Conservation (phyloP, 2,888 invertebrate species). For the Leptinotarsa juncta region DNA sequence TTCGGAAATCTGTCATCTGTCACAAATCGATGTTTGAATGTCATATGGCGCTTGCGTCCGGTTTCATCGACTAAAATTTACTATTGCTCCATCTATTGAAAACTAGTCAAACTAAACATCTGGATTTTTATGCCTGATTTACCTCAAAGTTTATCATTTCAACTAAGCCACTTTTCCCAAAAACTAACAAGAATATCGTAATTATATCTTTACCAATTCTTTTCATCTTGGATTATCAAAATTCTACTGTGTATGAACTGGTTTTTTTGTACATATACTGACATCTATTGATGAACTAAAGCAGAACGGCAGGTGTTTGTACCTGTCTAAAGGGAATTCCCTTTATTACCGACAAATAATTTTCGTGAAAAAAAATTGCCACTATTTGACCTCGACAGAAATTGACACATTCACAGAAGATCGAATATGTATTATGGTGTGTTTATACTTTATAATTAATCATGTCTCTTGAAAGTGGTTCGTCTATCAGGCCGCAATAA, state of each 20-base stretch:
- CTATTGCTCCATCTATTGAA: not conserved
- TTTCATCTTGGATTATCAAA: not conserved
- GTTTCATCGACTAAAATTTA: not conserved
- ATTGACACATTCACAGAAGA: constrained; percentile 25
- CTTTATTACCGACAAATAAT: constrained; percentile 13
- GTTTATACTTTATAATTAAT: constrained; percentile 28
- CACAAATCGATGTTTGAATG: not conserved
- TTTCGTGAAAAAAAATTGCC: not conserved
- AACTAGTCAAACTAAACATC: not conserved
- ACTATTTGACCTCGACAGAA: not conserved
- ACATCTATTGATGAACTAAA: not conserved
- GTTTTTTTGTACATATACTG: not conserved
- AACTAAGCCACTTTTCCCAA: not conserved
- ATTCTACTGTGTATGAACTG: not conserved
- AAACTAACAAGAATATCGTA: no score
- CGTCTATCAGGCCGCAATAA: not conserved
- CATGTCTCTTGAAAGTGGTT: constrained; percentile 29
- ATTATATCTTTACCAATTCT: no score
- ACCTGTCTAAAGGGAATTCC: not conserved
- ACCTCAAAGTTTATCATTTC: not conserved
- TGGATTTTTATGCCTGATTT: not conserved
- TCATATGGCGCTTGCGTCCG: not conserved
- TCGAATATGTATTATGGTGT: constrained; percentile 35
- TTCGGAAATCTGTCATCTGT: not conserved
- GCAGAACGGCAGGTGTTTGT: not conserved